Evolutionary conservation across 2,113 vertebrate species (phyloP), one percentile per base, ranked within the genome.

Genomic region (Chaetodon trifascialis): DNA sequence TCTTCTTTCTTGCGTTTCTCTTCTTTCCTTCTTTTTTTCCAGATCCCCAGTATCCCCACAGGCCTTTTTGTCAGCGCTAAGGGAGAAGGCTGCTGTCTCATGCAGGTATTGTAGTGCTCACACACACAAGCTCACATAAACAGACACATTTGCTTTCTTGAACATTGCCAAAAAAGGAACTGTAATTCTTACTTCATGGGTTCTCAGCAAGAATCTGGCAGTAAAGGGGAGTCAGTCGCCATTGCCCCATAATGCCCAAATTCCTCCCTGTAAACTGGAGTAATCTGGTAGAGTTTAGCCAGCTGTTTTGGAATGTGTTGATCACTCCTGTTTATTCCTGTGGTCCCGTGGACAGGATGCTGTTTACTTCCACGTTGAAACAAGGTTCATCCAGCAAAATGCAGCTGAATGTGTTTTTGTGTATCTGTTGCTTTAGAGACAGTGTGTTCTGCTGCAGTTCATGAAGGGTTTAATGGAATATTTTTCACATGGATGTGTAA

Each of bases 31-130:
- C 38, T n/a, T 38, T 38, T 68, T 58, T 83, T 80, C 71, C 92
- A 98, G 97, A 98, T 98, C 73, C 97, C 97, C 83, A 98, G 96
- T 83, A 97, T 99, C 82, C 97, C 97, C 51, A 98, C 97, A 0
- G 97, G 97, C 56, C 95, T 98, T 86, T 98, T 98, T 76, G 97
- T 98, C 90, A 98, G 97, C 0, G 97, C 97, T 87, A 99, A 96
- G 91, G 97, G 97, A 12, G 97, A 98, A 86, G 97, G 97, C 89
- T 98, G 97, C 93, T 98, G 97, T 73, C 95, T 99, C 84, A 96
- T 98, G 96, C 97, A 98, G 97, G 97, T 99, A 95, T 91, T 85
- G 17, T 11, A 60, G 46, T 7, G 3, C 52, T 74, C 63, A 30
- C 30, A 30, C 30, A 30, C 30, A 30, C 30, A 30, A 30, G 30